Base-by-base conservation (phyloP, 2,113 vertebrate genomes). In the Tachycineta bicolor region DNA sequence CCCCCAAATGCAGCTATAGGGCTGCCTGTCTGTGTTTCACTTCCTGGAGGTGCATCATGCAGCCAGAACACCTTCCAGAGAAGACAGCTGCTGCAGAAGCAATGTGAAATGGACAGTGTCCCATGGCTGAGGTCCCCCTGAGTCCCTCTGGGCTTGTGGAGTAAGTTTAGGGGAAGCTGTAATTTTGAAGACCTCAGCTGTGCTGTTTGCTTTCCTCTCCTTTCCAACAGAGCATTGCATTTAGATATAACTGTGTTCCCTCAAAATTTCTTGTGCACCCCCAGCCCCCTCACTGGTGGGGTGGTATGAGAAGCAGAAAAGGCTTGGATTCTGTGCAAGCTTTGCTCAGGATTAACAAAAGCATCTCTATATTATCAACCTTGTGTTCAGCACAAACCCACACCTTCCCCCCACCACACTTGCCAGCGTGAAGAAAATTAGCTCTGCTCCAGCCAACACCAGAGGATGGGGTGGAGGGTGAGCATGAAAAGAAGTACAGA, bases 401-500 rank as follows among this genome's bases (percentile, higher is more conserved):
- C 22, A 67, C 21, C 22, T 39, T 37, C 10, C 5, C 7, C 8
- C 8, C 0, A 1, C 23, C 58, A 24, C 18, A 46, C 3, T 67
- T 59, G 15, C 12, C 39, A 39, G 11, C 17, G 5, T 33, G n/a
- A 75, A 52, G 44, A 59, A 81, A 82, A 81, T 50, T 73, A 64
- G 37, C 22, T 81, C 19, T 59, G 29, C 28, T 24, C 33, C 53
- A 60, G 46, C 46, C 53, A 75, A 75, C 68, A 46, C 7, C 20
- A 67, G 24, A 31, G 75, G 26, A 46, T 2, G 1, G 0, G 4
- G 2, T 3, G 2, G 3, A 47, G 3, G 2, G 1, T 52, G 33
- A 10, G 0, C 26, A 26, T 44, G 59, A n/a, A 74, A 84, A 69
- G 21, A 77, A 67, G 4, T 58, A 24, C 31, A 90, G 20, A 65